Percentiles rank a stretch among this genome's conserved stretches.
These are phyloP conservation scores for Orthonyx spaldingii DNA, from an alignment of 2,113 vertebrate species.

Conservation along the genomic window DNA sequence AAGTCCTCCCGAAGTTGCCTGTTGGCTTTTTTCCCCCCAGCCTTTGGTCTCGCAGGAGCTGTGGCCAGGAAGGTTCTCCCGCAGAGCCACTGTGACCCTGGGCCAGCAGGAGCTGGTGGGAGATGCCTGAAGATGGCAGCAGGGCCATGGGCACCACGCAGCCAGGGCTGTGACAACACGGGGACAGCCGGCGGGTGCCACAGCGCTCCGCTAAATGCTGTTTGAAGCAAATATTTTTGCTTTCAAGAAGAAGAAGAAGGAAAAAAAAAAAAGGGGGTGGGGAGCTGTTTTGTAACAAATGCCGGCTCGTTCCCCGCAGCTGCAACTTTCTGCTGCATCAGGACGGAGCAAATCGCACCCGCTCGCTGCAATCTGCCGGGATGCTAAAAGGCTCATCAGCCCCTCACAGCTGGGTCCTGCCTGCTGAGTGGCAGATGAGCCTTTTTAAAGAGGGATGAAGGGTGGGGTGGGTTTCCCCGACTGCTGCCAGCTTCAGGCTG, in stretches of 20 bases:
- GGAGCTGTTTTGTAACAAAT: background rate
- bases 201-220: background rate
- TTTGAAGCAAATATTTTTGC: background rate
- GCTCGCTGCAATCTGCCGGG: background rate
- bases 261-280: too few species aligned
- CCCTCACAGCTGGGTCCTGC: background rate
- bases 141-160: background rate
- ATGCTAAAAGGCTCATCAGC: background rate
- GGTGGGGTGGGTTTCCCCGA: rapidly evolving
- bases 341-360: background rate
- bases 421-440: background rate
- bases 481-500: rapidly evolving
- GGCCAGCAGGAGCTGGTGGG: background rate
- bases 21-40: background rate
- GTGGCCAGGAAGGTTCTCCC: background rate
- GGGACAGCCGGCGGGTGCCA: background rate
- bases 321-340: background rate
- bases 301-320: background rate
- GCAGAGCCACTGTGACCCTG: background rate
- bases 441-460: background rate
- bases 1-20: conserved; percentile 36
- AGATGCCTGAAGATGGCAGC: conserved; percentile 25
- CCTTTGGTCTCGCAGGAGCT: background rate
- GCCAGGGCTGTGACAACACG: background rate
- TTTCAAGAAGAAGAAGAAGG: background rate